These are phyloP conservation scores for Okapia johnstoni DNA, from an alignment of 2,113 vertebrate species.

Conservation along the genomic window DNA sequence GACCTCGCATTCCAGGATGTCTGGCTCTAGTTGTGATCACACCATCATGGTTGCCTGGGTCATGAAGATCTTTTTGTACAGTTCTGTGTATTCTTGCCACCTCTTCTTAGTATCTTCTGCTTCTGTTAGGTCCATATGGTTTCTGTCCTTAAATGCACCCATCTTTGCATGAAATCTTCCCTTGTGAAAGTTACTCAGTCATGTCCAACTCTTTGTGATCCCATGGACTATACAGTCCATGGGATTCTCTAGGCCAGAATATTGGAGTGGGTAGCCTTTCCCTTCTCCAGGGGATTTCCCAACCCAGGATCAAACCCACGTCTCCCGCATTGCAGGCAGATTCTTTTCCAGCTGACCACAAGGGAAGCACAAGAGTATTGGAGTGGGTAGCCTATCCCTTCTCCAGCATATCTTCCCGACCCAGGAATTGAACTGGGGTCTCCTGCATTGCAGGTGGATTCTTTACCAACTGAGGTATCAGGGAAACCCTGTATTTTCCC, in stretches of 20 bases:
- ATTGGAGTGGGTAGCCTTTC: not conserved
- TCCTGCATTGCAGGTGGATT: not conserved
- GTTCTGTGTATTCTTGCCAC: not conserved
- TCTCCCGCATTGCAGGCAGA: accelerated
- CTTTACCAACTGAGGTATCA: not conserved
- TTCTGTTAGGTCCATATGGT: not conserved
- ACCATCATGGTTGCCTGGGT: not conserved
- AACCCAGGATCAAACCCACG: not conserved
- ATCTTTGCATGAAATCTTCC: not conserved
- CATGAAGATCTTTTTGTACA: not conserved
- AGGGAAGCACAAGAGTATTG: not conserved
- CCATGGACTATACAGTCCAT: not conserved
- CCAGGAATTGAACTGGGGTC: not conserved
- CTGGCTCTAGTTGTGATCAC: not conserved
- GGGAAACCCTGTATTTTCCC: not conserved
- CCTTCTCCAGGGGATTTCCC: not conserved
- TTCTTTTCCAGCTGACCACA: not conserved
- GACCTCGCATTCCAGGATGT: not conserved
- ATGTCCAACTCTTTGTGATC: not conserved
- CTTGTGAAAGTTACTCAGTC: not conserved
- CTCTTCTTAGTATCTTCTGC: not conserved
- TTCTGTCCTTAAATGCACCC: not conserved
- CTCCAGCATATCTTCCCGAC: not conserved
- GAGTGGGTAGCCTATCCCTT: not conserved
- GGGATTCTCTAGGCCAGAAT: not conserved